Evolutionary conservation across 1,140 invertebrate species (phyloP), one percentile per base, ranked within the genome.

Genomic region (Drosophila bocki): DNA sequence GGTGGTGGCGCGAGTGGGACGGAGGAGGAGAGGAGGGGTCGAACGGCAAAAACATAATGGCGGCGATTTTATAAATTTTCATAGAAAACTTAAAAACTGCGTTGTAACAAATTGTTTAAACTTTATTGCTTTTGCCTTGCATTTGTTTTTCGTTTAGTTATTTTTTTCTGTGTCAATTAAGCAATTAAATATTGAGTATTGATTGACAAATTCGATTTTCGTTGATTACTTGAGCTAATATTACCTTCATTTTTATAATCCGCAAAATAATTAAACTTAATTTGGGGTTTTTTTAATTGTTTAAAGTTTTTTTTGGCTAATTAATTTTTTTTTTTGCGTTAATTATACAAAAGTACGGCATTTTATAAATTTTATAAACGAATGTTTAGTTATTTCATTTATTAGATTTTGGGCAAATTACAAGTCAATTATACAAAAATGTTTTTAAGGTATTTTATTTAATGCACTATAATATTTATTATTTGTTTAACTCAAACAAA

Each of bases 81-180:
- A 84, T 85, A 85, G 82, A 81, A 85, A 85, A 85, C 56, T 70
- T 70, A 83, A 88, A 83, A 87, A 87, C 71, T 87, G 84, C 84
- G 84, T 87, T 87, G 84, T 87, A 88, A 82, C 63, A 83, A 88
- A 84, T 87, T 88, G 77, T 87, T 83, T 67, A 88, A 88, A 78
- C 77, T 80, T 87, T 82, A 71, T 82, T 68, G 53, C 51, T 58
- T 74, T 77, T 61, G 70, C 77, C 51, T 72, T 64, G 63, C 75
- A 51, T 50, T 54, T 61, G 39, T 76, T 65, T 45, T 58, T 63
- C 35, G 19, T 37, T 54, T 48, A 56, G 13, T 44, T 26, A 44
- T 57, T 44, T 62, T 26, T 70, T 78, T 79, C 33, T 47, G 45
- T 65, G 47, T 72, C 65, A 81, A 72, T 75, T 59, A 60, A 42